These are phyloP conservation scores for Phoxinus dragarum DNA, from an alignment of 2,797 vertebrate genomes.

Conservation along the genomic window DNA sequence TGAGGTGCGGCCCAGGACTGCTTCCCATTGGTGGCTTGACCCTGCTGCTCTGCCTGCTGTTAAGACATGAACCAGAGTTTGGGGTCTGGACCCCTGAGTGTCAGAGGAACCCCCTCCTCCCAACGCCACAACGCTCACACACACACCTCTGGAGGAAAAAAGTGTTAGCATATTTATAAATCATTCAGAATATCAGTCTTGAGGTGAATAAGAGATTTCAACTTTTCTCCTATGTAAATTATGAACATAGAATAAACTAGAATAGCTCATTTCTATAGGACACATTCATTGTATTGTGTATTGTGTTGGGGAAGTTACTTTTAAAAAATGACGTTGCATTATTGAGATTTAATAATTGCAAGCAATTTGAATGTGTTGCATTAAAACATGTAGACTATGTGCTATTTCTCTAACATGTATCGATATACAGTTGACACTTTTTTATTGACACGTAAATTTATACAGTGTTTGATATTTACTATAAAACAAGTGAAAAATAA, in stretches of 20 bases:
- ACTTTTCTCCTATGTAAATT: slow-evolving; percentile 57
- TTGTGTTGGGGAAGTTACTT: background rate
- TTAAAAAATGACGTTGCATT: background rate
- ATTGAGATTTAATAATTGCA: background rate
- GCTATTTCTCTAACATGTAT: too few relatives aligned
- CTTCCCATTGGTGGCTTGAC: slow-evolving; percentile 60
- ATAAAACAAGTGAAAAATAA: too few relatives aligned
- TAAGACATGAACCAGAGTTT: slow-evolving; percentile 63
- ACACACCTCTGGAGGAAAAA: slow-evolving; percentile 59
- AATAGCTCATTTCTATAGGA: background rate
- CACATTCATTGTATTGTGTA: background rate
- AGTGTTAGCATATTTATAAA: slow-evolving; percentile 67
- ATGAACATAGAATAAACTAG: slow-evolving; percentile 24
- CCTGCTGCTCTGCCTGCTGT: slow-evolving; percentile 59
- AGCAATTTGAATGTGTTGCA: background rate
- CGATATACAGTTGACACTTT: too few relatives aligned
- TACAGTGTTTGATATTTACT: too few relatives aligned
- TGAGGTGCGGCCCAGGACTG: slow-evolving; percentile 48
- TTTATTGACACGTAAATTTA: too few relatives aligned
- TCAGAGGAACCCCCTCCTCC: slow-evolving; percentile 40
- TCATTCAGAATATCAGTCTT: slow-evolving; percentile 64
- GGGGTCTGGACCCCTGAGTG: slow-evolving; percentile 61
- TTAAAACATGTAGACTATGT: background rate
- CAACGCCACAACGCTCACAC: slow-evolving; percentile 36
- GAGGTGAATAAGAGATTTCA: slow-evolving; percentile 55